These are phyloP conservation scores for Chrysomela aeneicollis DNA, from an alignment of 2,888 invertebrate genomes.

Conservation along the genomic window DNA sequence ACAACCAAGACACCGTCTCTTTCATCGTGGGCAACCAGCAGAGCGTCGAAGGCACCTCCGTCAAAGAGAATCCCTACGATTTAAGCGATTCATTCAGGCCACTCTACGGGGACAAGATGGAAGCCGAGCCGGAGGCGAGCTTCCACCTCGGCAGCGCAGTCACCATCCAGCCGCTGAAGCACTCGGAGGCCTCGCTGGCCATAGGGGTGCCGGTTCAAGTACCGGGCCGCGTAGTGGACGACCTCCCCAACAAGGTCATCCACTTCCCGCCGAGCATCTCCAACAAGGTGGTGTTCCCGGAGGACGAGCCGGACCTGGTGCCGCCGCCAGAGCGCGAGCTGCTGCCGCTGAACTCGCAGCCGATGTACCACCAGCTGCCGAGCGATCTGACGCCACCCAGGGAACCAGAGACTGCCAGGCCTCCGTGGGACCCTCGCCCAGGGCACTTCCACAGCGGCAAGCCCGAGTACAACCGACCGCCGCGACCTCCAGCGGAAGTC, in stretches of 20 bases:
- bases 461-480: conserved; percentile 59
- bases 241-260: conserved; percentile 48
- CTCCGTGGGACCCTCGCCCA: conserved; percentile 62
- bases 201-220: conserved; percentile 56
- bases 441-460: conserved; percentile 60
- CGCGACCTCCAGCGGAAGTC: conserved; percentile 55
- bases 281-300: conserved; percentile 57
- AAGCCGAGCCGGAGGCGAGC: conserved; percentile 30
- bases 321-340: conserved; percentile 52
- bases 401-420: conserved; percentile 54
- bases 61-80: conserved; percentile 64
- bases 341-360: conserved; percentile 57
- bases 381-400: conserved; percentile 63
- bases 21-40: conserved; percentile 72
- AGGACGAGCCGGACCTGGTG: conserved; percentile 48
- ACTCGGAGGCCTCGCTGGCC: conserved; percentile 58
- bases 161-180: conserved; percentile 58
- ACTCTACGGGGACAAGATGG: conserved; percentile 40
- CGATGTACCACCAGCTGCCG: conserved; percentile 61
- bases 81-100: conserved; percentile 56
- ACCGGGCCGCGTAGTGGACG: conserved; percentile 60
- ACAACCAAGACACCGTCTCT: conserved; percentile 70
- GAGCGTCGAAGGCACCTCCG: conserved; percentile 63
- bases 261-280: conserved; percentile 48
- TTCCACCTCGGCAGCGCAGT: conserved; percentile 47